Conservation (phyloP, 1,140 invertebrate genomes). For the Marisa cornuarietis region DNA sequence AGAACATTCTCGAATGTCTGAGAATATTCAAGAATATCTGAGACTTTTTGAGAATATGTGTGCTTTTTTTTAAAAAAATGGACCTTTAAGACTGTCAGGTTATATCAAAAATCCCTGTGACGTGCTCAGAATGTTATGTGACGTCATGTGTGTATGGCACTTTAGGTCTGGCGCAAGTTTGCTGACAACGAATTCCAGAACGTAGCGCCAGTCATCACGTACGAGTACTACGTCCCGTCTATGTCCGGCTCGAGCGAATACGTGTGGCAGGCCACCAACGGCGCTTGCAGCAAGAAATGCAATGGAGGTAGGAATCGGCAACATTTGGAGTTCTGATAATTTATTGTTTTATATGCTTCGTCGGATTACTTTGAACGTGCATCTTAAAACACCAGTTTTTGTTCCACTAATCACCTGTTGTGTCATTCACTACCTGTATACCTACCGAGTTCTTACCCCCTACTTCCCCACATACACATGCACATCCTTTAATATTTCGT, state of each 20-base stretch:
- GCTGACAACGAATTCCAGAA: slow-evolving; percentile 26
- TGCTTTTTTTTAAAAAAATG: too few species aligned
- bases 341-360: too few species aligned
- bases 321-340: too few species aligned
- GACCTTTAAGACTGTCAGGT: too few species aligned
- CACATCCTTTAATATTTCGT: not conserved
- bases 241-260: not conserved
- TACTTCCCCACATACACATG: not conserved
- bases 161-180: slow-evolving; percentile 31
- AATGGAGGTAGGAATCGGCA: slow-evolving; percentile 16
- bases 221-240: slow-evolving; percentile 29
- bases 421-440: too few species aligned
- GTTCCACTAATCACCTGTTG: not conserved
- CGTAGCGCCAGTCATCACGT: slow-evolving; percentile 34
- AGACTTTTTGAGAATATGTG: too few species aligned
- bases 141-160: not conserved
- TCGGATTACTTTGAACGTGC: too few species aligned
- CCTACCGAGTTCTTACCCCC: not conserved
- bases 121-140: too few species aligned
- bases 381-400: too few species aligned
- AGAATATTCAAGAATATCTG: too few species aligned
- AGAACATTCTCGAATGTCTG: too few species aligned
- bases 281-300: slow-evolving; percentile 19
- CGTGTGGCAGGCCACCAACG: slow-evolving; percentile 17
- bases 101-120: too few species aligned